Base-by-base conservation (phyloP, 2,888 invertebrate genomes). In the Pollenia angustigena region DNA sequence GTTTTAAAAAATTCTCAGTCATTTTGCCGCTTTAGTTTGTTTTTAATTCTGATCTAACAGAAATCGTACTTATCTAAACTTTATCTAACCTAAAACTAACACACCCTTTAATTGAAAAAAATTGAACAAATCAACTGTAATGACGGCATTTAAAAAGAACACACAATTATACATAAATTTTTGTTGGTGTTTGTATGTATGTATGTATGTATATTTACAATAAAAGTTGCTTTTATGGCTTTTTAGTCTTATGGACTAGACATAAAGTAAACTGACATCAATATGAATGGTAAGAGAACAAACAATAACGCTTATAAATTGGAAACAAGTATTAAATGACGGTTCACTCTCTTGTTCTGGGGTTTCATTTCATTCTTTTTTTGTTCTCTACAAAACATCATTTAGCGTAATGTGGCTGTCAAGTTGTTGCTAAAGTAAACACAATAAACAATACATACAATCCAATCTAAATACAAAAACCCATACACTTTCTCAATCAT, bases 371-470 rank as follows among this genome's bases (percentile, higher is more conserved):
- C 68, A 46, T 10, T 68, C 16, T 50, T 42, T 42, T 66, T 23
- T 46, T 12, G n/a, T n/a, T n/a, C 56, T 32, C n/a, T 72, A 56
- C 64, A 74, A 78, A 80, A 79, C 64, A 58, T 76, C 71, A 76
- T 80, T 80, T 76, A 80, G 82, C 52, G 68, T 75, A 80, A 86
- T 86, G 69, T 79, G 75, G 71, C 79, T 86, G 82, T 86, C 82
- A 83, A 85, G 78, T 74, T 82, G 81, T 82, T 82, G 52, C 44
- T 2, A 58, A 78, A 78, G 50, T 48, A 83, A 78, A 81, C 62
- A 69, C 58, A 48, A 83, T 75, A 69, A 62, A 14, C 42, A 74
- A 79, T 62, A 69, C 48, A 64, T 56, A 50, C 42, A 74, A 16
- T 32, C 16, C 40, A 40, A 50, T 23, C 18, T 44, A 56, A 11